Evolutionary conservation across 1,140 invertebrate species (phyloP).

Genomic region (Caligus rogercresseyi): DNA sequence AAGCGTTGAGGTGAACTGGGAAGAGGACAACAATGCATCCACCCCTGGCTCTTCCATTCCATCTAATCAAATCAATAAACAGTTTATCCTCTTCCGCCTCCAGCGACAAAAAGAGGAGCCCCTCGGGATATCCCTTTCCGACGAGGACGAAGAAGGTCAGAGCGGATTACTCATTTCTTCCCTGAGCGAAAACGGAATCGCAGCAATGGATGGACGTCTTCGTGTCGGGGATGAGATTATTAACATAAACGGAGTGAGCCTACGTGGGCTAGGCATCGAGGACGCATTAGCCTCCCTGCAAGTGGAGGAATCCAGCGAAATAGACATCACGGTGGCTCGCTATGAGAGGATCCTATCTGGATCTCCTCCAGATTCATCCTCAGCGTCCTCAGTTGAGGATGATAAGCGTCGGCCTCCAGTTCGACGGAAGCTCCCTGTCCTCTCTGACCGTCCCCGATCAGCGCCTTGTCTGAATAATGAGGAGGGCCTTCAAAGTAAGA

Average conservation of each 20-base stretch:
- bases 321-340: constrained; percentile 47
- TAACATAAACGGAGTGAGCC: constrained; percentile 58
- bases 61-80: not conserved
- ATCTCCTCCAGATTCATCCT: not conserved
- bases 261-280: constrained; percentile 51
- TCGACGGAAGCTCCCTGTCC: not conserved
- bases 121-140: not conserved
- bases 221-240: constrained; percentile 64
- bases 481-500: not conserved
- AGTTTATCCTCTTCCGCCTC: not conserved
- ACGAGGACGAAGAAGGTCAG: not conserved
- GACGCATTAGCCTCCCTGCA: constrained; percentile 51
- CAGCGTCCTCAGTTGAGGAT: not conserved
- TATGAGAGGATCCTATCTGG: not conserved
- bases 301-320: constrained; percentile 39
- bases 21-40: not conserved
- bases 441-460: not conserved
- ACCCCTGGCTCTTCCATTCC: not conserved
- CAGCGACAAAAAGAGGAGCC: not conserved
- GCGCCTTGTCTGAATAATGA: not conserved
- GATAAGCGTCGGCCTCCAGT: not conserved
- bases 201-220: constrained; percentile 51
- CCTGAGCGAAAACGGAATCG: not conserved
- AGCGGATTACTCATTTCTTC: not conserved
- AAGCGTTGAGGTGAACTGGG: constrained; percentile 1